Percentiles rank a stretch among this genome's conserved stretches.
phyloP scores from a whole-genome alignment of 2,113 vertebrate species.

The Hemibagrus wyckioides region DNA sequence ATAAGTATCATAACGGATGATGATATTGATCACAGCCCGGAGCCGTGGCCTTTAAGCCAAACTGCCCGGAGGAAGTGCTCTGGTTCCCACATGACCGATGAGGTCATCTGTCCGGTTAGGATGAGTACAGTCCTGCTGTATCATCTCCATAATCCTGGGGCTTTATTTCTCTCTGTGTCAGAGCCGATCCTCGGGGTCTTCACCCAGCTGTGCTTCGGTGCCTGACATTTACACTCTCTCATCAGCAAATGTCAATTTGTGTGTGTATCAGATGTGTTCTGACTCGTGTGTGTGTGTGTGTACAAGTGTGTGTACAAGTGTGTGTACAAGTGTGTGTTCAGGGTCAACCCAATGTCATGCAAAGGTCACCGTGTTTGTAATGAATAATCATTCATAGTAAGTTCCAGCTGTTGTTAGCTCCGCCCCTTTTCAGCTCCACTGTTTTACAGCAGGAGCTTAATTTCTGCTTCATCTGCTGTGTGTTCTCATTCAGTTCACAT shows the following conservation, averaged over 20 bases:
- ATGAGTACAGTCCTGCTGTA: conserved; percentile 47
- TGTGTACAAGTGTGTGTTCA: background rate
- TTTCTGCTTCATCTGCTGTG: background rate
- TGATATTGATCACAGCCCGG: conserved; percentile 69
- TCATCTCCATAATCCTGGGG: conserved; percentile 51
- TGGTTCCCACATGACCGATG: conserved; percentile 25
- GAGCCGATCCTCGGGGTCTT: conserved; percentile 19
- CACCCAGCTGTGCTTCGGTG: conserved; percentile 31
- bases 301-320: background rate
- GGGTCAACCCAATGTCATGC: background rate
- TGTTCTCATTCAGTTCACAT: background rate
- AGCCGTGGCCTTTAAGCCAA: conserved; percentile 56
- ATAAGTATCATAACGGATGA: conserved; percentile 70
- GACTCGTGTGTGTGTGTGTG: background rate
- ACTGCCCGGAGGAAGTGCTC: conserved; percentile 11
- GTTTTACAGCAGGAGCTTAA: background rate
- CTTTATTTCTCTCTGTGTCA: conserved; percentile 8
- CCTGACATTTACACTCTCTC: conserved; percentile 49
- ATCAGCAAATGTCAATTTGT: conserved; percentile 54
- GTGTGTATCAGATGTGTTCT: conserved; percentile 7
- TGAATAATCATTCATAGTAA: background rate
- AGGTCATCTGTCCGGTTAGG: conserved; percentile 30
- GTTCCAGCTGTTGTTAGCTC: background rate
- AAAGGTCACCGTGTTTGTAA: background rate
- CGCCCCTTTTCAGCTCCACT: background rate